Evolutionary conservation across 2,888 invertebrate species (phyloP).

Genomic region (Oligia strigilis): DNA sequence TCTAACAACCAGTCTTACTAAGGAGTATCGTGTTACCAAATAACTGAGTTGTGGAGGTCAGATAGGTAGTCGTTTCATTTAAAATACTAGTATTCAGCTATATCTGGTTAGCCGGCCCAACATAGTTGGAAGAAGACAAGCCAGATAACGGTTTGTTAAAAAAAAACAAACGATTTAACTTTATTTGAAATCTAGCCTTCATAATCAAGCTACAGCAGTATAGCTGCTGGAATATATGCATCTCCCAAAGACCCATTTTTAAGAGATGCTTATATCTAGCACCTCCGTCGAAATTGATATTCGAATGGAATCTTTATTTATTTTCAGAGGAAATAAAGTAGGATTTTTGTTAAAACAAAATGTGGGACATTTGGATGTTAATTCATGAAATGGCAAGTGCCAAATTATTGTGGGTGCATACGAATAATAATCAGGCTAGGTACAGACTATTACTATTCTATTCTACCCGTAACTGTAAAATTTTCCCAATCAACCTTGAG

Average conservation of each 20-base stretch:
- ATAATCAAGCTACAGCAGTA: neutral
- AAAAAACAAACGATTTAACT: no score
- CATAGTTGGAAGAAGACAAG: neutral
- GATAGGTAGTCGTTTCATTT: no score
- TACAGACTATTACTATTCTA: no score
- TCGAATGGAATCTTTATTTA: neutral
- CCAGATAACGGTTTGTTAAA: neutral
- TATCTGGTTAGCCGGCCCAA: neutral
- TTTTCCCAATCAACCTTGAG: no score
- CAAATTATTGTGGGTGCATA: neutral
- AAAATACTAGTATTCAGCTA: neutral
- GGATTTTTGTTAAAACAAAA: neutral
- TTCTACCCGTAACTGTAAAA: no score
- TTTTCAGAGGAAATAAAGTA: neutral
- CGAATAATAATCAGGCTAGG: conserved; percentile 5
- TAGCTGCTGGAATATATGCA: neutral
- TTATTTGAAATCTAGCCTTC: neutral
- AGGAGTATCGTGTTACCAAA: neutral
- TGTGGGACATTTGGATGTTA: neutral
- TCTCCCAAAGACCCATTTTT: no score
- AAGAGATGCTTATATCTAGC: neutral
- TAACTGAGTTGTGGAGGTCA: neutral
- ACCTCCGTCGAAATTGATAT: neutral
- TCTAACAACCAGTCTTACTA: neutral
- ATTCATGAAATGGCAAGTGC: neutral